Base-by-base conservation (phyloP, 2,113 vertebrate genomes). In the Colossoma macropomum region DNA sequence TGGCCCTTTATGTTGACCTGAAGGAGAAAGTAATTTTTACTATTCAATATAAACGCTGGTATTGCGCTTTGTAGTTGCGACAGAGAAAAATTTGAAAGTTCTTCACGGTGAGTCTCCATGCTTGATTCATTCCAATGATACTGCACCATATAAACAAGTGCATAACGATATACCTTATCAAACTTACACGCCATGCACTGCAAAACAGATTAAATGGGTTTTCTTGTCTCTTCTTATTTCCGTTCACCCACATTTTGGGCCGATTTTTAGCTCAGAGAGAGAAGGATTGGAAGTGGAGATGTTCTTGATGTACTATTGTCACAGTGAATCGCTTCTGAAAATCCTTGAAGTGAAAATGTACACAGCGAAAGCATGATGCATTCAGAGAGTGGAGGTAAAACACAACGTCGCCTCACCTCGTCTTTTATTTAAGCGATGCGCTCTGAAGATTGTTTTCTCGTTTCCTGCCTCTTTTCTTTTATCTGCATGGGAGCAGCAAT, bases 261-360 rank as follows among this genome's bases (percentile, higher is more conserved):
- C 30, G 28, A 69, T 32, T 69, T 69, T 19, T 6, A 73, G 71
- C 45, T 73, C 56, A 72, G 79, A 9, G 54, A 68, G 30, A 48
- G 34, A 54, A 13, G 23, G 72, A 82, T 66, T 75, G 41, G 41
- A 68, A 75, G 28, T 56, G 73, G 41, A 28, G 72, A 66, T 82
- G 63, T 28, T 66, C 11, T 12, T 73, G 52, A 65, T 65, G 80
- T 59, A 48, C 28, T 62, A 12, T 71, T 80, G 69, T 56, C 52
- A 45, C 38, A 72, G 68, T 4, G 54, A 16, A 56, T 81, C 54
- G 28, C 68, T 60, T 82, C 60, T 82, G 52, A 75, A 48, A 11
- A 75, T 60, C 71, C 50, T 74, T 68, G 71, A 75, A 75, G 72
- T 68, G 48, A 66, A 75, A 25, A 60, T 60, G 70, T 63, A 63